Percentiles rank a stretch among this genome's conserved stretches.
These are phyloP conservation scores for Peromyscus polionotus DNA, from an alignment of 2,113 vertebrate genomes.

Conservation along the genomic window DNA sequence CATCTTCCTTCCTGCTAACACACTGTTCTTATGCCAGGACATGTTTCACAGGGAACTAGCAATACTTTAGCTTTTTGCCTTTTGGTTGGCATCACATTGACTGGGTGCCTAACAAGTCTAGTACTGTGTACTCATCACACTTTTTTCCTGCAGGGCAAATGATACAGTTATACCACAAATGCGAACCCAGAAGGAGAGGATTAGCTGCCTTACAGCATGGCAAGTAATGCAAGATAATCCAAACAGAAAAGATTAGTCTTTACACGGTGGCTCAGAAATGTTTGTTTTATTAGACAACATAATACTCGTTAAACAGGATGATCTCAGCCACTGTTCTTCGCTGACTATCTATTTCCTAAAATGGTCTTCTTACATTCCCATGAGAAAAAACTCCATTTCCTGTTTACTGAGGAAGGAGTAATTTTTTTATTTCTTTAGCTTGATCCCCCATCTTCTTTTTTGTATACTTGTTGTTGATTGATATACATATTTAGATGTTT, in stretches of 20 bases:
- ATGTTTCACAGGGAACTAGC: not conserved
- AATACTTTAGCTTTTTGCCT: not conserved
- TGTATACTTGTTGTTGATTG: not conserved
- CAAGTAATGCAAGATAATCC: not conserved
- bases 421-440: not conserved
- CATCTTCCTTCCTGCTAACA: constrained; percentile 55
- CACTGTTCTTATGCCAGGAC: constrained; percentile 1
- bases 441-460: not conserved
- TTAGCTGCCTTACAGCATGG: not conserved
- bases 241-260: constrained; percentile 18
- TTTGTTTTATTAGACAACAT: constrained; percentile 34
- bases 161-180: not conserved
- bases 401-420: not conserved
- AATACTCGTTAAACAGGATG: not conserved
- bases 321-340: not conserved
- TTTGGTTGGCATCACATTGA: not conserved
- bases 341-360: constrained; percentile 8
- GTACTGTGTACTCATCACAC: not conserved
- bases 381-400: not conserved
- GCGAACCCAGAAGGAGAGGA: not conserved
- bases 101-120: not conserved
- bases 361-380: not conserved
- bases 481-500: not conserved
- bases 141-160: not conserved
- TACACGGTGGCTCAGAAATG: constrained; percentile 26